Base-by-base conservation (phyloP, 2,113 vertebrate species). In the Corapipo altera region DNA sequence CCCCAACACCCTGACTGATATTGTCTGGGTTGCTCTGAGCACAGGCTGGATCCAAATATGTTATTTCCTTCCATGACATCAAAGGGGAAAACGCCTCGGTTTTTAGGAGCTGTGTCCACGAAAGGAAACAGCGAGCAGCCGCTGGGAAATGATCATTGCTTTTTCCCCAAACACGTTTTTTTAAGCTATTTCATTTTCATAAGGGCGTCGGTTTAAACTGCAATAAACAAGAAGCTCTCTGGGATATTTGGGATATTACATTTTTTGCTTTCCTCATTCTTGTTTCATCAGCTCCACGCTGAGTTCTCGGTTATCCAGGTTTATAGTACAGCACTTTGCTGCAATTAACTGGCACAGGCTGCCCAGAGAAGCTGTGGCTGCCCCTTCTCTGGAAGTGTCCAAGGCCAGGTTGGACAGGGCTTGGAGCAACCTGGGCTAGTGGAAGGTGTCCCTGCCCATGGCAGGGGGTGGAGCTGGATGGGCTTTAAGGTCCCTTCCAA, bases 41-140 rank as follows among this genome's bases (percentile, higher is more conserved):
- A 74, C 33, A 82, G 83, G 57, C 72, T 69, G 49, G 8, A n/a
- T 32, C 43, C 18, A 57, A 93, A 93, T 58, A 91, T 7, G 1
- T 55, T 46, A 37, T 85, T 95, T 96, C 88, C 94, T 86, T 85
- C 81, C 90, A 30, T 21, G 48, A 95, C 91, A 96, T 97, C 97
- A 97, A 96, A 97, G 57, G 85, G 59, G 67, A 35, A 32, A 69
- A 85, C 0, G 5, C 30, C 71, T 88, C 7, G 0, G 8, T 79
- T 78, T 64, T n/a, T 30, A 59, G 49, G 71, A 74, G 75, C 30
- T 85, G 52, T 0, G 4, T 57, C 66, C 64, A 37, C 0, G 7
- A 41, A 66, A 73, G 89, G 84, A 89, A 76, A 54, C 3, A 0
- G 23, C 1, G 2, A 59, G 44, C 0, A 0, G 61, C 33, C 0